phyloP scores from a whole-genome alignment of 2,888 invertebrate species.

The Isotomurus palustris region DNA sequence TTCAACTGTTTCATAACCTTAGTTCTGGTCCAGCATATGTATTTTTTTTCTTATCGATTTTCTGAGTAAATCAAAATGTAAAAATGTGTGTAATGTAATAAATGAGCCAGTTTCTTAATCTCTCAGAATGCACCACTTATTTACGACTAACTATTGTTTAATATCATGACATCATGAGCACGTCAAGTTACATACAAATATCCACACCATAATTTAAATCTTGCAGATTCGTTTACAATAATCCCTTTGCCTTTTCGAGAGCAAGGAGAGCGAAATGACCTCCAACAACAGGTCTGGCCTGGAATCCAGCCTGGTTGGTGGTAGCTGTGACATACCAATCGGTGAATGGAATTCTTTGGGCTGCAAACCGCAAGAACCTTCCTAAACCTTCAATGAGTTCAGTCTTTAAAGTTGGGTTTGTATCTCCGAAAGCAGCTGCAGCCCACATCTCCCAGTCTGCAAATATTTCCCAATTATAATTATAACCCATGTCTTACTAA shows the following conservation, averaged over 20 bases:
- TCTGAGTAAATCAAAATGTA: too few species aligned
- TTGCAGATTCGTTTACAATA: too few species aligned
- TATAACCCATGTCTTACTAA: neutral
- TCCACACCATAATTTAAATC: too few species aligned
- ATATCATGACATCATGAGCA: too few species aligned
- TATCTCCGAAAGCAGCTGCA: constrained; percentile 38
- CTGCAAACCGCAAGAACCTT: constrained; percentile 21
- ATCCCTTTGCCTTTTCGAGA: neutral
- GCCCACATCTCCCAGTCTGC: constrained; percentile 45
- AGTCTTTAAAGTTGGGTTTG: constrained; percentile 19
- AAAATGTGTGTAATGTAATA: too few species aligned
- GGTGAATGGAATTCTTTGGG: constrained; percentile 32
- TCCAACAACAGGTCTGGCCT: constrained; percentile 35
- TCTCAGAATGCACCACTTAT: too few species aligned
- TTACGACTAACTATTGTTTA: too few species aligned
- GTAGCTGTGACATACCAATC: constrained; percentile 41
- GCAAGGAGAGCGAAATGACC: constrained; percentile 41
- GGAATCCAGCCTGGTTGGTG: constrained; percentile 24
- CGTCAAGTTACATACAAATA: too few species aligned
- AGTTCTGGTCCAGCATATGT: too few species aligned
- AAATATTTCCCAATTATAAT: constrained; percentile 7
- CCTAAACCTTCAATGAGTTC: constrained; percentile 20
- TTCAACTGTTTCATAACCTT: too few species aligned
- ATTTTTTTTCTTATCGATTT: too few species aligned
- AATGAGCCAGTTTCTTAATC: too few species aligned